Conservation (phyloP, 2,113 vertebrate genomes). For the Thalassarche chlororhynchos region DNA sequence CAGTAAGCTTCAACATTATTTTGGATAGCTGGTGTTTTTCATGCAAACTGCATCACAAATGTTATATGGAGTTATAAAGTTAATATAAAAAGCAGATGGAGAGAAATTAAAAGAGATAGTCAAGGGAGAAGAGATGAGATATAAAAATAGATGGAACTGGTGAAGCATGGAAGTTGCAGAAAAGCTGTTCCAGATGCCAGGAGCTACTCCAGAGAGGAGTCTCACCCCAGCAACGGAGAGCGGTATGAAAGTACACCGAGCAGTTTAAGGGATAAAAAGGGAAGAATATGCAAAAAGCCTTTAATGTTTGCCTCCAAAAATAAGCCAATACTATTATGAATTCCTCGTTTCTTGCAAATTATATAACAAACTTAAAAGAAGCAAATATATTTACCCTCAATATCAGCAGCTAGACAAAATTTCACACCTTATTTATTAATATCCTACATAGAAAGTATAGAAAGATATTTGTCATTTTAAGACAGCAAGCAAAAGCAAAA, state of each 20-base stretch:
- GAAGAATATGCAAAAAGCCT: not conserved
- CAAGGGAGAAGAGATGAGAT: slow-evolving; percentile 61
- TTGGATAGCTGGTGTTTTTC: not conserved
- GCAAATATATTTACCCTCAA: not conserved
- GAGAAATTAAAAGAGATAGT: slow-evolving; percentile 68
- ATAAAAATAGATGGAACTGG: slow-evolving; percentile 70
- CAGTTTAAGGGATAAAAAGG: not conserved
- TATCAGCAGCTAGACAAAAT: not conserved
- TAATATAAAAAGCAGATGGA: slow-evolving; percentile 71
- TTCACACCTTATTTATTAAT: not conserved
- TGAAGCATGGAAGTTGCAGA: slow-evolving; percentile 64
- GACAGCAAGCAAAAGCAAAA: not conserved
- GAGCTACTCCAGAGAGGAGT: slow-evolving; percentile 36
- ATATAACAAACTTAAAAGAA: not conserved
- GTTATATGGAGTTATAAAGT: slow-evolving; percentile 54
- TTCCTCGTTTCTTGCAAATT: not conserved
- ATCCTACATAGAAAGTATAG: not conserved
- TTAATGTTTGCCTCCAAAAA: not conserved
- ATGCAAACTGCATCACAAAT: slow-evolving; percentile 8
- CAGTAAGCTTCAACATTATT: not conserved
- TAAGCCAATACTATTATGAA: not conserved
- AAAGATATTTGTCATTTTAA: not conserved
- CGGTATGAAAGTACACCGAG: not conserved
- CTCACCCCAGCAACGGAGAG: not conserved
- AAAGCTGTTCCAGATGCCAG: slow-evolving; percentile 65